Percentiles rank a stretch among this genome's conserved stretches.
Conservation (phyloP, 2,113 vertebrate species). For the Esox niger region DNA sequence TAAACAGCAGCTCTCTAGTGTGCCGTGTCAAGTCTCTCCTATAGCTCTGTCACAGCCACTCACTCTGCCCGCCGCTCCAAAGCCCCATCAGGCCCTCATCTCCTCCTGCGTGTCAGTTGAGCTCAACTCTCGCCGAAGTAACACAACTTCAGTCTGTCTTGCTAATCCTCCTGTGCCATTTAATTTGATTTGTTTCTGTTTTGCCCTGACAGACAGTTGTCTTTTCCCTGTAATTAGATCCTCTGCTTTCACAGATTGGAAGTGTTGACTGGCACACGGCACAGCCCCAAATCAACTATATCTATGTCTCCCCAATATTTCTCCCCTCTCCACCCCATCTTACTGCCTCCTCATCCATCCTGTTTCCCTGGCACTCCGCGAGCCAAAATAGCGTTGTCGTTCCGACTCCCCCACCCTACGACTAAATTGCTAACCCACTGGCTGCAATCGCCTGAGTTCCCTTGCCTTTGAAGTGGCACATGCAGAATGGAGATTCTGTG, state of each 20-base stretch:
- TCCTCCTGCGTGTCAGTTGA: slow-evolving; percentile 8
- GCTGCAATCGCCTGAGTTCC: slow-evolving; percentile 34
- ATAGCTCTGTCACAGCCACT: slow-evolving; percentile 69
- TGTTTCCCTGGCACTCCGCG: slow-evolving; percentile 19
- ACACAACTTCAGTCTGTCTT: slow-evolving; percentile 44
- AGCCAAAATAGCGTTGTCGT: slow-evolving; percentile 23
- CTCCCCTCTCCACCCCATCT: slow-evolving; percentile 9
- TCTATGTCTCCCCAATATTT: slow-evolving; percentile 11
- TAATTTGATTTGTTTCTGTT: slow-evolving; percentile 63
- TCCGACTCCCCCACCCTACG: slow-evolving; percentile 8
- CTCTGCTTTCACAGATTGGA: slow-evolving; percentile 59
- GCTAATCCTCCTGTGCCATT: slow-evolving; percentile 57
- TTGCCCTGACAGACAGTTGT: slow-evolving; percentile 54
- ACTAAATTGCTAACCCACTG: slow-evolving; percentile 15
- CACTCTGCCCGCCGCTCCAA: no score
- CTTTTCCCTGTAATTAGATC: slow-evolving; percentile 62
- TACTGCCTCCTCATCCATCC: slow-evolving; percentile 11
- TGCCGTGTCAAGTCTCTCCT: slow-evolving; percentile 62
- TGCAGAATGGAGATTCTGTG: slow-evolving; percentile 41
- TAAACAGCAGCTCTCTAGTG: slow-evolving; percentile 68
- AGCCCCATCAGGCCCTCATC: no score
- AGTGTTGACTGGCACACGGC: slow-evolving; percentile 51
- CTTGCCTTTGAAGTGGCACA: slow-evolving; percentile 42
- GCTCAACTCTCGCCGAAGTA: slow-evolving; percentile 45
- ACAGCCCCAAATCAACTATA: slow-evolving; percentile 57